Base-by-base conservation (phyloP, 2,888 invertebrate species). In the Morpho deidamia region DNA sequence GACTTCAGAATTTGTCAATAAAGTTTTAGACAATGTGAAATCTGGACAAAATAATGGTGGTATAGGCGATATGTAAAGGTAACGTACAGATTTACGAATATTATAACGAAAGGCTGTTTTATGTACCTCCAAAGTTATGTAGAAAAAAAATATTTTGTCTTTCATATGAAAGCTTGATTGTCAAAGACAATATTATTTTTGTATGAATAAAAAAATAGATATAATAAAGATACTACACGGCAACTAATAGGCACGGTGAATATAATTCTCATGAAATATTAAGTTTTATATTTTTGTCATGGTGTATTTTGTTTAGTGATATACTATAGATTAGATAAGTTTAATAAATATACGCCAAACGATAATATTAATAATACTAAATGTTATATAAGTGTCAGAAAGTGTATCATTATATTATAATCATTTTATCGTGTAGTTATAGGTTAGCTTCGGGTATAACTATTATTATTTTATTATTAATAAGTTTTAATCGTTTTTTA, bases 1-100 rank as follows among this genome's bases (percentile, higher is more conserved):
- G 69, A 95, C 97, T 45, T 97, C 98, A 9, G 98, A 98, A 69
- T 98, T 95, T 82, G 98, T 99, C 40, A 98, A 98, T 81, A 94
- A 93, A 84, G 94, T 98, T 56, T 88, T 98, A 81, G 96, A 97
- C 56, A 96, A 95, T 78, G 94, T 97, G 51, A 95, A 93, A 81
- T 86, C 92, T 58, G 97, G 97, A 35, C 93, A 94, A 71, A 92
- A 93, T 51, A 93, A 93, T 66, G 95, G 95, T 64, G 95, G 95
- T 50, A 85, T 96, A 61, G 94, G 95, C 69, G 95, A 96, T 62
- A 86, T 95, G 69, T 92, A 92, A 73, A 70, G 62, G 62, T 65
- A 66, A 64, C 32, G 43, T 59, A 61, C 23, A 58, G 53, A 60
- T 54, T 56, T 58, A 59, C 59, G 55, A 65, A 65, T 66, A 69